A percentile compares a stretch with the other conserved stretches of the same genome.
phyloP scores from a whole-genome alignment of 2,113 vertebrate species.

The Redunca redunca region DNA sequence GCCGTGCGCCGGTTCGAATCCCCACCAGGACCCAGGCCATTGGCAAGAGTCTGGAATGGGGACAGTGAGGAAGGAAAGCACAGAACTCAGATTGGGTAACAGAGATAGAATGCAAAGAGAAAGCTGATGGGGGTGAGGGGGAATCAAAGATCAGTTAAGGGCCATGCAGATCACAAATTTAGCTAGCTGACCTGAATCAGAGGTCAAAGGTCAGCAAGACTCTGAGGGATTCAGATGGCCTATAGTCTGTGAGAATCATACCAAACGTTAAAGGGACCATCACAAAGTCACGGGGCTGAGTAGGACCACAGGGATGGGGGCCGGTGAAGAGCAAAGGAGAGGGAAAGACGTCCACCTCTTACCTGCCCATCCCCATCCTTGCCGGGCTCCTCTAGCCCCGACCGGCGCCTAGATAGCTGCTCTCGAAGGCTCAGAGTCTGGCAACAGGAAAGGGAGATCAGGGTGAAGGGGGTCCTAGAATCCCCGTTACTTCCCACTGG shows the following conservation, averaged over 20 bases:
- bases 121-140: neutral
- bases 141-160: neutral
- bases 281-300: neutral
- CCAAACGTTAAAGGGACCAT: neutral
- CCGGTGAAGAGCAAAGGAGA: neutral
- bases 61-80: neutral
- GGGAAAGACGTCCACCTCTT: neutral
- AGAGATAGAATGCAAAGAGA: neutral
- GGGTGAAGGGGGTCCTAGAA: neutral
- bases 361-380: slow-evolving; percentile 78
- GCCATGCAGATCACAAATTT: neutral
- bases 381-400: slow-evolving; percentile 74
- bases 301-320: neutral
- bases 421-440: slow-evolving; percentile 77
- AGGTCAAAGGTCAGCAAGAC: neutral
- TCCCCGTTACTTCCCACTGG: neutral
- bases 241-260: neutral
- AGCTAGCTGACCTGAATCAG: neutral
- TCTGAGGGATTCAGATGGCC: neutral
- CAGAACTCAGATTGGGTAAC: neutral
- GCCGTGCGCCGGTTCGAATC: slow-evolving; percentile 77
- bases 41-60: slow-evolving; percentile 83
- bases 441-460: neutral
- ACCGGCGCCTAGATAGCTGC: slow-evolving; percentile 77
- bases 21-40: slow-evolving; percentile 84